These are phyloP conservation scores for Popillia japonica DNA, from an alignment of 1,140 invertebrate genomes.

Conservation along the genomic window DNA sequence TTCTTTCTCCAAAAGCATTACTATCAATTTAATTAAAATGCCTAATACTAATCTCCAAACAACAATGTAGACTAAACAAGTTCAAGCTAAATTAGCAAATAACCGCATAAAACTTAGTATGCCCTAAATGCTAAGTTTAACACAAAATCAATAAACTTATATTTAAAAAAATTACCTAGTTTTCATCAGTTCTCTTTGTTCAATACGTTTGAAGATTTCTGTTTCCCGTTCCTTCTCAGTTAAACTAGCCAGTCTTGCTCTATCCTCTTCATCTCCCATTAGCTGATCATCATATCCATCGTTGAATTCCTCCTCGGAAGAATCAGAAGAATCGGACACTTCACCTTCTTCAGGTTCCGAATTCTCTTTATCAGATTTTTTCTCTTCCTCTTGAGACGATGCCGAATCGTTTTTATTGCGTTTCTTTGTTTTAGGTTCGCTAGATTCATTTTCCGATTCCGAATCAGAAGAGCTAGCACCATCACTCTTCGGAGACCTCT, in stretches of 20 bases:
- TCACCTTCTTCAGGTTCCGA: conserved; percentile 65
- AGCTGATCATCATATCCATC: conserved; percentile 92
- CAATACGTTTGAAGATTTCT: conserved; percentile 95
- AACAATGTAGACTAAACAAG: no score
- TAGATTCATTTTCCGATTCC: conserved; percentile 59
- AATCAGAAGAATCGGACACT: conserved; percentile 63
- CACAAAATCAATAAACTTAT: background rate
- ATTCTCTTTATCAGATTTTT: conserved; percentile 50
- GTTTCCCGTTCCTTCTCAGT: conserved; percentile 97
- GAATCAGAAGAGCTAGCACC: conserved; percentile 60
- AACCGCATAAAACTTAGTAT: no score
- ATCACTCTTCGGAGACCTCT: conserved; percentile 53
- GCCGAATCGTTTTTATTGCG: conserved; percentile 58
- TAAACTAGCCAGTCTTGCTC: conserved; percentile 86
- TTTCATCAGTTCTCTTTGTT: conserved; percentile 91
- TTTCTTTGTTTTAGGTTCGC: conserved; percentile 60
- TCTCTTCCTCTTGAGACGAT: conserved; percentile 61
- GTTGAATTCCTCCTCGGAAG: conserved; percentile 69
- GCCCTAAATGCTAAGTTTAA: no score
- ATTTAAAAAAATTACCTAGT: conserved; percentile 68
- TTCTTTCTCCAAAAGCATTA: no score
- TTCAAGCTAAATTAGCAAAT: no score
- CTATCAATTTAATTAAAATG: no score
- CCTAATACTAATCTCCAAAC: no score
- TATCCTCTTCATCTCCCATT: conserved; percentile 97